Evolutionary conservation across 2,888 invertebrate genomes (phyloP).

Genomic region (Spilarctia lutea): DNA sequence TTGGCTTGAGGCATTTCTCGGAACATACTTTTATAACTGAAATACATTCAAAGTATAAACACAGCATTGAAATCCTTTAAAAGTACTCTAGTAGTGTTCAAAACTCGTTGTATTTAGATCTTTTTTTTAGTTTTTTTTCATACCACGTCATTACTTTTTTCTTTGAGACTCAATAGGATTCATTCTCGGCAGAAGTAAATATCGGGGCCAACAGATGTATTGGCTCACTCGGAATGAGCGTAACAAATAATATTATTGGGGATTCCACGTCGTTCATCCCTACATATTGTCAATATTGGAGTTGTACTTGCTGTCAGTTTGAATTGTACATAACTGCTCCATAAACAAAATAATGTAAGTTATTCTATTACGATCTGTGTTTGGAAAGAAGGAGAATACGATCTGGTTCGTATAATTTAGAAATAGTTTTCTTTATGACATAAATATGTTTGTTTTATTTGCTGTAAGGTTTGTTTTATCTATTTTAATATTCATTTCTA

Average conservation of each 20-base stretch:
- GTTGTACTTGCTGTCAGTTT: conserved; percentile 1
- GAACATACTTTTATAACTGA: too few relatives aligned
- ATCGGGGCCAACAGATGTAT: conserved; percentile 36
- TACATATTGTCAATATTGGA: conserved; percentile 11
- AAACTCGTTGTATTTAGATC: not conserved
- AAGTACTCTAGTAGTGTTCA: not conserved
- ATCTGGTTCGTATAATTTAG: not conserved
- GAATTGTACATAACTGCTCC: conserved; percentile 5
- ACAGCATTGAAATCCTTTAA: not conserved
- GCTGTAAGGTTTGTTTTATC: not conserved
- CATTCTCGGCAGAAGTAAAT: conserved; percentile 24
- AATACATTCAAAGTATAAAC: too few relatives aligned
- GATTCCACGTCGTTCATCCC: conserved; percentile 9
- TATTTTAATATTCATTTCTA: not conserved
- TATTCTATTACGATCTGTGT: conserved; percentile 9
- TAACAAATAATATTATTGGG: conserved; percentile 15
- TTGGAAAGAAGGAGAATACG: not conserved
- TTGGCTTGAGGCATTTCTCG: too few relatives aligned
- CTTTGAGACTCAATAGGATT: conserved; percentile 19
- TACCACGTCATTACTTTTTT: conserved; percentile 14
- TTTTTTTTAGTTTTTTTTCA: conserved; percentile 3
- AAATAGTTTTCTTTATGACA: not conserved
- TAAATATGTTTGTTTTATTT: not conserved
- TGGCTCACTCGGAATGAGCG: conserved; percentile 28
- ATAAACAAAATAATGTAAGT: conserved; percentile 14